A percentile compares a stretch with the other conserved stretches of the same genome.
Evolutionary conservation across 2,113 vertebrate species (phyloP).

Genomic region (Neogobius melanostomus): DNA sequence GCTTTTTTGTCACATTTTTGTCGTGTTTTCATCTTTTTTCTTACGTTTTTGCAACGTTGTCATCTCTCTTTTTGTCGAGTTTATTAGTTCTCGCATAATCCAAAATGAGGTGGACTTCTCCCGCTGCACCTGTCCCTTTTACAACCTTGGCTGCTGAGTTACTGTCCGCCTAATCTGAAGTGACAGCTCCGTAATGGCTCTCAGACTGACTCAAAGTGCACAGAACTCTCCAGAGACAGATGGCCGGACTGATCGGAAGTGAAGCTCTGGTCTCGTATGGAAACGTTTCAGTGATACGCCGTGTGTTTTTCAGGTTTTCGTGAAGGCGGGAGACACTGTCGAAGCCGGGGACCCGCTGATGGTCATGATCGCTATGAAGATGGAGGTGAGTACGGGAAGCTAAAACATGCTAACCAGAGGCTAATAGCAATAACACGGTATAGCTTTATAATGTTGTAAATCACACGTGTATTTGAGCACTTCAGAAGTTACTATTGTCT

Average conservation of each 20-base stretch:
- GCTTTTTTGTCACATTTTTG: too few relatives aligned
- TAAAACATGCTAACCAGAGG: too few relatives aligned
- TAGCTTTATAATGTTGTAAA: too few relatives aligned
- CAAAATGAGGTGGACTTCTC: neutral
- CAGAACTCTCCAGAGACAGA: neutral
- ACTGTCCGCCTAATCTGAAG: neutral
- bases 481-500: too few relatives aligned
- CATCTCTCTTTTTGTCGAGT: too few relatives aligned
- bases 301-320: conserved; percentile 81
- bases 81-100: too few relatives aligned
- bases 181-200: neutral
- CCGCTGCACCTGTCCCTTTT: neutral
- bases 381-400: conserved; percentile 83
- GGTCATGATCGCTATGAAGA: conserved; percentile 99
- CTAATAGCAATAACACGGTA: too few relatives aligned
- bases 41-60: too few relatives aligned
- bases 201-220: neutral
- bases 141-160: neutral
- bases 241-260: too few relatives aligned
- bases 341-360: conserved; percentile 86
- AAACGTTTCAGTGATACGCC: neutral
- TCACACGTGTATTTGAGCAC: too few relatives aligned
- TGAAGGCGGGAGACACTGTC: conserved; percentile 90
- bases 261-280: too few relatives aligned
- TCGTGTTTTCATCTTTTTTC: too few relatives aligned